Percentiles rank a stretch among this genome's conserved stretches.
phyloP scores from a whole-genome alignment of 2,888 invertebrate genomes.

The Pantelozetes paolii region DNA sequence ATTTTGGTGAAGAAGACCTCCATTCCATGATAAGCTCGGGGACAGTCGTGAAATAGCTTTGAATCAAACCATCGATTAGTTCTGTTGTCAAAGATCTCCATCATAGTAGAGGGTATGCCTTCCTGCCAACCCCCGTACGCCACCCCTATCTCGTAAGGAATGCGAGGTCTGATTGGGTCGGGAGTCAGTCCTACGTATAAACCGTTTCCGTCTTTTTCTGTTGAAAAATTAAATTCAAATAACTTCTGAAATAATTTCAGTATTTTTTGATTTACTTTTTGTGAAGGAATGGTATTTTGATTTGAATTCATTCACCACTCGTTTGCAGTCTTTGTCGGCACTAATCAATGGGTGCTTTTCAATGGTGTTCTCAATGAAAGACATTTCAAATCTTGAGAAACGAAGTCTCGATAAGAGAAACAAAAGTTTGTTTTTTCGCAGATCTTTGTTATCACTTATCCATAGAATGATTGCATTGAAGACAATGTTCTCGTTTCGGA shows the following conservation, averaged over 20 bases:
- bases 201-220: conserved; percentile 39
- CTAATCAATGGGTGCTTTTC: not conserved
- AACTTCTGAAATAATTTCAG: not conserved
- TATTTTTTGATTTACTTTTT: not conserved
- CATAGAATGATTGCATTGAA: conserved; percentile 42
- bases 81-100: conserved; percentile 56
- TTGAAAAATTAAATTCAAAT: not conserved
- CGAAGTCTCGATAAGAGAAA: not conserved
- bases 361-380: not conserved
- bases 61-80: conserved; percentile 66
- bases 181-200: conserved; percentile 28
- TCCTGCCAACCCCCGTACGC: conserved; percentile 61
- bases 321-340: not conserved
- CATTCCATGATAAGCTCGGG: conserved; percentile 42
- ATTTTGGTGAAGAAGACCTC: too few relatives aligned
- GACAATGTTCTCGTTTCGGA: conserved; percentile 30
- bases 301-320: not conserved
- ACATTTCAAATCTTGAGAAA: not conserved
- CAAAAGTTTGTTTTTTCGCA: not conserved
- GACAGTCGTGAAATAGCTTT: not conserved
- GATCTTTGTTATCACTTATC: not conserved
- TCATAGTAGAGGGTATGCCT: conserved; percentile 70
- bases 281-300: not conserved
- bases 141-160: conserved; percentile 58
- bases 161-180: conserved; percentile 58